Conservation (phyloP, 2,797 vertebrate species). For the Alfaro cultratus region DNA sequence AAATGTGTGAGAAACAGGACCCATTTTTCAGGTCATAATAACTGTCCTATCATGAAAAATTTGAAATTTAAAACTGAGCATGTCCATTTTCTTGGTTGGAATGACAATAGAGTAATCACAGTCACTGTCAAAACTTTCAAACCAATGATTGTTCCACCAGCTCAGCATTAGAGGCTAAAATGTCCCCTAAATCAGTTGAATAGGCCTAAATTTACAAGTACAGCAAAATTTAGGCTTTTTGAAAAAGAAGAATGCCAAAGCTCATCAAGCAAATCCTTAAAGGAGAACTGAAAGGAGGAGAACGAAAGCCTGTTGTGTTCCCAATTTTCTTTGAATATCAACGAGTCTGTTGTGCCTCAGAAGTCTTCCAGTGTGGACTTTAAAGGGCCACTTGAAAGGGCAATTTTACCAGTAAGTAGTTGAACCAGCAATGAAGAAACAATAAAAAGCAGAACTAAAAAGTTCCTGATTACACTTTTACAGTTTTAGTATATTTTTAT, state of each 20-base stretch:
- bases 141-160: neutral
- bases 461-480: neutral
- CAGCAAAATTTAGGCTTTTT: neutral
- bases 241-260: neutral
- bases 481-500: neutral
- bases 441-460: neutral
- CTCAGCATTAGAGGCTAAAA: neutral
- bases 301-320: neutral
- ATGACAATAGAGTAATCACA: slow-evolving; percentile 1
- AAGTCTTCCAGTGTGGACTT: slow-evolving; percentile 24
- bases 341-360: slow-evolving; percentile 29
- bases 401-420: slow-evolving; percentile 11
- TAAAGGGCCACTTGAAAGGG: slow-evolving; percentile 28
- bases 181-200: neutral
- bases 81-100: slow-evolving; percentile 29
- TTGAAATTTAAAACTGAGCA: slow-evolving; percentile 18
- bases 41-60: slow-evolving; percentile 29
- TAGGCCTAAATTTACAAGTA: neutral
- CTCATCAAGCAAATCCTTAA: slow-evolving; percentile 21
- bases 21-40: slow-evolving; percentile 28
- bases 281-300: slow-evolving; percentile 5
- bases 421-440: neutral
- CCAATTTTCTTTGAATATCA: slow-evolving; percentile 2
- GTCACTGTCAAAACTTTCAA: slow-evolving; percentile 5
- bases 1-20: slow-evolving; percentile 18